These are phyloP conservation scores for Dexiosoma caninum DNA, from an alignment of 2,888 invertebrate genomes.

Conservation along the genomic window DNA sequence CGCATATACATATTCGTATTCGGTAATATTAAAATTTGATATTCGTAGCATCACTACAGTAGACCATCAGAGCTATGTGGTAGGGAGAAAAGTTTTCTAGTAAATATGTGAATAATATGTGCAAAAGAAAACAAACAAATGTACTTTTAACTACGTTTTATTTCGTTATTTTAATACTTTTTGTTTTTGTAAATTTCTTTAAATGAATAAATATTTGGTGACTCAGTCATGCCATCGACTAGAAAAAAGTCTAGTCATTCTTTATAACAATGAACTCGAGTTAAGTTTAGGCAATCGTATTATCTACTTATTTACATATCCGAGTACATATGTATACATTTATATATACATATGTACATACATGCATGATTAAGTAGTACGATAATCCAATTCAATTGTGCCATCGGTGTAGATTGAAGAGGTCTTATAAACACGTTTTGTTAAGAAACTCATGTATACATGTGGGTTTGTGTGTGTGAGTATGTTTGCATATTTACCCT, in stretches of 20 bases:
- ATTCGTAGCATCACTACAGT: too few species aligned
- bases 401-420: too few species aligned
- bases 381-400: neutral
- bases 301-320: too few species aligned
- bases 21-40: too few species aligned
- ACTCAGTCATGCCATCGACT: slow-evolving; percentile 20
- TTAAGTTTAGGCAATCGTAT: neutral
- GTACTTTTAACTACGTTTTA: slow-evolving; percentile 1
- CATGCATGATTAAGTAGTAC: neutral
- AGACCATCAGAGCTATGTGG: neutral
- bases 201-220: slow-evolving; percentile 7
- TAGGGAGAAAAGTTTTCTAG: neutral
- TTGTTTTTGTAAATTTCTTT: neutral
- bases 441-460: neutral
- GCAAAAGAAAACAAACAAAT: neutral
- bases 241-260: neutral
- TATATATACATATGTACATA: too few species aligned
- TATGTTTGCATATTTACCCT: neutral
- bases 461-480: too few species aligned
- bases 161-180: neutral
- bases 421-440: slow-evolving; percentile 19
- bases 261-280: slow-evolving; percentile 16
- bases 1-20: too few species aligned
- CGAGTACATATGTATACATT: too few species aligned
- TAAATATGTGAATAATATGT: neutral